These are phyloP conservation scores for Pipistrellus kuhlii DNA, from an alignment of 2,797 vertebrate genomes.

Conservation along the genomic window DNA sequence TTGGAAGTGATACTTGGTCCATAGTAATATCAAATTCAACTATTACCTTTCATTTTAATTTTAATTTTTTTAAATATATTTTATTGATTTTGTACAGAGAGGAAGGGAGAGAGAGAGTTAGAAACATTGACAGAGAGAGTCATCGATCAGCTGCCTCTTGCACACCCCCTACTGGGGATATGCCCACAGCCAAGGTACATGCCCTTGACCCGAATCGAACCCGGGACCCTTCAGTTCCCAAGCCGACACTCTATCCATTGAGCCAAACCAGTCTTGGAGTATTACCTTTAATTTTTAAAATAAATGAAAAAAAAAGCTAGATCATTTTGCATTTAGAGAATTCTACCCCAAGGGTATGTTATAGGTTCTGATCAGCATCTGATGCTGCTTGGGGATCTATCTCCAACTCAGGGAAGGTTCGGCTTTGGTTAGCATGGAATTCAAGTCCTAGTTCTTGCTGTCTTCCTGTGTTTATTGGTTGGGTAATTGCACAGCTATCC, in stretches of 20 bases:
- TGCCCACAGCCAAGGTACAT: too few species aligned
- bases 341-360: not conserved
- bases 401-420: not conserved
- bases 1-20: not conserved
- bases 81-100: too few species aligned
- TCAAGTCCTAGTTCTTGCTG: not conserved
- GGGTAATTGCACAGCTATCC: not conserved
- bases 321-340: not conserved
- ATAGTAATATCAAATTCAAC: not conserved
- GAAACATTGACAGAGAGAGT: too few species aligned
- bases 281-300: constrained; percentile 3
- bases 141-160: too few species aligned
- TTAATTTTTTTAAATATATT: too few species aligned
- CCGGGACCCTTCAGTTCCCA: too few species aligned
- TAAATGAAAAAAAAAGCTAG: not conserved
- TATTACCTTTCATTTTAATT: not conserved
- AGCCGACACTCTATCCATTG: too few species aligned
- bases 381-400: not conserved
- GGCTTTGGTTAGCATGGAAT: not conserved
- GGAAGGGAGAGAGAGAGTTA: too few species aligned
- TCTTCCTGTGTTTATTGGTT: not conserved
- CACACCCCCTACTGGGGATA: too few species aligned
- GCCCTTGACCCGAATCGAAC: too few species aligned
- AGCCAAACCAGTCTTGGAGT: too few species aligned
- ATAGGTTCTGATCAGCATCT: not conserved